phyloP scores from a whole-genome alignment of 2,888 invertebrate species.

The Euspilapteryx auroguttella region DNA sequence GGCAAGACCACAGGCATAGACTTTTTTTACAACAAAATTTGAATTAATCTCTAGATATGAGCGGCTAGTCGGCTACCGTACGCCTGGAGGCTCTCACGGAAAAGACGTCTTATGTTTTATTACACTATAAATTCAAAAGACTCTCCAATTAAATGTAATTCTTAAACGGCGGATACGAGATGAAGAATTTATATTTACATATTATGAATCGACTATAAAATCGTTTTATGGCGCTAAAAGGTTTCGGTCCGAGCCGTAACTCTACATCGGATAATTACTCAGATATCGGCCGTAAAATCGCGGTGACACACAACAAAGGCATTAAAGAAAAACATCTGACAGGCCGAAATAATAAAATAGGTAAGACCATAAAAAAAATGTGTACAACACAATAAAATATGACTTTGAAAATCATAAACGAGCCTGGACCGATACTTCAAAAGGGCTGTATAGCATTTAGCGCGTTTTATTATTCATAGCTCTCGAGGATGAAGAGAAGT shows the following conservation, averaged over 20 bases:
- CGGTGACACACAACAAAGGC: constrained; percentile 28
- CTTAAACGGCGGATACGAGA: too few relatives aligned
- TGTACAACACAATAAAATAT: constrained; percentile 31
- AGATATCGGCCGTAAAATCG: constrained; percentile 30
- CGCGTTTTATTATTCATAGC: constrained; percentile 36
- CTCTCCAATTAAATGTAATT: too few relatives aligned
- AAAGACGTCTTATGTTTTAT: too few relatives aligned
- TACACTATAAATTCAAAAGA: too few relatives aligned
- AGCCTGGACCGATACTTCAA: constrained; percentile 5
- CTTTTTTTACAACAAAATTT: too few relatives aligned
- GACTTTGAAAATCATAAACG: constrained; percentile 29
- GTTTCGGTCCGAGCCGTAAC: too few relatives aligned
- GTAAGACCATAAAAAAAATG: constrained; percentile 35
- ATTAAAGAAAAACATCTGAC: constrained; percentile 13
- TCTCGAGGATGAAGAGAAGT: too few relatives aligned
- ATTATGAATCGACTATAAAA: background rate
- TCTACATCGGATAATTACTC: constrained; percentile 16
- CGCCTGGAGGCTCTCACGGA: too few relatives aligned
- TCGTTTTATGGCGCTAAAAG: background rate
- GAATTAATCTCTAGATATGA: too few relatives aligned
- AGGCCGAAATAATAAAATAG: constrained; percentile 19
- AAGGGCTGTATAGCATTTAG: constrained; percentile 11
- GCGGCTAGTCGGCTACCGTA: too few relatives aligned
- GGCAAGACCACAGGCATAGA: too few relatives aligned
- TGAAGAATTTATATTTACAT: too few relatives aligned